Base-by-base conservation (phyloP, 1,140 invertebrate species). In the Lordiphosa stackelbergi region DNA sequence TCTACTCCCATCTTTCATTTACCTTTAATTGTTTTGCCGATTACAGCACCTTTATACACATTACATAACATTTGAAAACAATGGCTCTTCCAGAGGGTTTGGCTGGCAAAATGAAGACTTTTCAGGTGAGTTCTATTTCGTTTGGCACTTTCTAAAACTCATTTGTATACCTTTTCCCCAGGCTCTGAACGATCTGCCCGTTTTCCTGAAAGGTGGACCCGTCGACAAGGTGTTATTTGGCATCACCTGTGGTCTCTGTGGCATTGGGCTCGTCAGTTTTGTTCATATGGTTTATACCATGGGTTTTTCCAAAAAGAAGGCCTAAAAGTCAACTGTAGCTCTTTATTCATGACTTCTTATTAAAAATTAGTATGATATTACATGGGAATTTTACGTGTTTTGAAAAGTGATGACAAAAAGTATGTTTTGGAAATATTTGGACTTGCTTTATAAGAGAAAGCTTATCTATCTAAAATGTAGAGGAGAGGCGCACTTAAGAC, bases 231-330 rank as follows among this genome's bases (percentile, higher is more conserved):
- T 46, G 9, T 47, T 88, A 4, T 87, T 88, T 59, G 86, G 86
- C 43, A 65, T 85, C 13, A 88, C 86, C 19, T 61, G 68, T 1
- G 86, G 61, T 13, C 53, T 87, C 5, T 88, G 86, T 22, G 86
- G 85, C 5, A 5, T 87, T 11, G 86, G 86, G 10, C n/a, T 88
- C 8, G 4, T 87, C 3, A 69, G 78, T 53, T 77, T 86, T 10
- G 55, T 72, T 2, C 66, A 87, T 12, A 60, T 87, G 71, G 34
- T 86, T 35, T 87, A 87, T 49, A 63, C 62, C 22, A 69, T 87
- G 86, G 86, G 86, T 24, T 86, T 87, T 48, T 35, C 73, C 40
- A 87, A 87, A 48, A 87, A 87, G 69, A 77, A 78, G 74, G 73
- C 78, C 36, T 84, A 84, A 78, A 36, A 36, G 12, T 35, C 54